A percentile compares a stretch with the other conserved stretches of the same genome.
Evolutionary conservation across 2,113 vertebrate genomes (phyloP).

Genomic region (Peromyscus maniculatus): DNA sequence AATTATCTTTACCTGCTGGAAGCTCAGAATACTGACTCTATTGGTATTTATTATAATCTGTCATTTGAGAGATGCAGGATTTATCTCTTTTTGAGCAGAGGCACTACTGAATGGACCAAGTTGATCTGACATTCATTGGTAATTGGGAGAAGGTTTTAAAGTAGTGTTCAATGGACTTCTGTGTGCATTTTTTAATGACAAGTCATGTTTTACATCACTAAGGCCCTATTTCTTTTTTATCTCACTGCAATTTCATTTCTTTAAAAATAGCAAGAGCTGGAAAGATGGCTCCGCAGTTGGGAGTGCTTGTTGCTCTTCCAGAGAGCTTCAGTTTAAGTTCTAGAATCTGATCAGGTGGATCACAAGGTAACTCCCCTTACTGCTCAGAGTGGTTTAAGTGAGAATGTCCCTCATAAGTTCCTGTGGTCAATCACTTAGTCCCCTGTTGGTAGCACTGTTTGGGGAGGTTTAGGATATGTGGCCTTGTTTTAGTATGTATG

Average conservation of each 20-base stretch:
- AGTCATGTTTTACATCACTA: background rate
- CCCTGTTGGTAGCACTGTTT: background rate
- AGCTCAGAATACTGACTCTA: background rate
- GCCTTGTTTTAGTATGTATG: background rate
- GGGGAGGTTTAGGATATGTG: background rate
- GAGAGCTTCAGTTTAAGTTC: background rate
- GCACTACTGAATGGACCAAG: background rate
- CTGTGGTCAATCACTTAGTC: background rate
- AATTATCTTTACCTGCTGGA: too few species aligned
- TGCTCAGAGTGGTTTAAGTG: background rate
- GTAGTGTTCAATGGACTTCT: background rate
- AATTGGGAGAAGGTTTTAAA: background rate
- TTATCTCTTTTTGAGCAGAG: background rate
- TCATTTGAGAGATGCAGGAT: background rate
- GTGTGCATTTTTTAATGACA: background rate
- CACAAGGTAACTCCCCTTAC: too few species aligned
- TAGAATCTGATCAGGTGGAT: too few species aligned
- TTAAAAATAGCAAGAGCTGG: background rate
- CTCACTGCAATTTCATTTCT: background rate
- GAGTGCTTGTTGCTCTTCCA: background rate
- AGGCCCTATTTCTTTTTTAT: background rate
- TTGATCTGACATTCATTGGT: constrained; percentile 13
- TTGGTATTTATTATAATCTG: background rate
- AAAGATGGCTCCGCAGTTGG: background rate
- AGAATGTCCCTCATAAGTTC: background rate